phyloP scores from a whole-genome alignment of 2,113 vertebrate genomes.

The Cebus imitator region DNA sequence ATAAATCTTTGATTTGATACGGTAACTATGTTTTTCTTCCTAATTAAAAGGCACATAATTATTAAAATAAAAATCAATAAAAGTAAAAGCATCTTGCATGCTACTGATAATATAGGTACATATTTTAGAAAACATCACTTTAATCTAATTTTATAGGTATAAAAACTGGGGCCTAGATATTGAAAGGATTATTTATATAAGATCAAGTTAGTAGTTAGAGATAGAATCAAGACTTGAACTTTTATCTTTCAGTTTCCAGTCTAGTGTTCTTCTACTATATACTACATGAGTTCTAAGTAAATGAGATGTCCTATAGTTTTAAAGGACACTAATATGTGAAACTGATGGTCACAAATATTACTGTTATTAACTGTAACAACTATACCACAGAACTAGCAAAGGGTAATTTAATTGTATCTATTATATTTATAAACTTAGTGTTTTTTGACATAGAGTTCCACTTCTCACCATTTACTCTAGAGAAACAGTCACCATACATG shows the following conservation, averaged over 20 bases:
- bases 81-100: conserved; percentile 33
- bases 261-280: background rate
- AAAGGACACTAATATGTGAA: conserved; percentile 7
- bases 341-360: background rate
- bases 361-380: background rate
- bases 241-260: background rate
- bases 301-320: background rate
- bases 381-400: background rate
- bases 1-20: conserved; percentile 17
- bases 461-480: background rate
- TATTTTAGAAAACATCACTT: background rate
- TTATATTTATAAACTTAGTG: background rate
- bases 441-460: conserved; percentile 20
- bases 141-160: background rate
- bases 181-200: background rate
- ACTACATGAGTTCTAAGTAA: background rate
- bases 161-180: background rate
- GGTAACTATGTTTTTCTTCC: conserved; percentile 14
- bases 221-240: background rate
- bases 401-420: background rate
- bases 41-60: conserved; percentile 18
- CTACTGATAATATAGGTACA: background rate
- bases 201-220: background rate
- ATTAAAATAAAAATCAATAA: conserved; percentile 18
- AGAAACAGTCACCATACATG: background rate